Evolutionary conservation across 2,888 invertebrate genomes (phyloP), one percentile per base, ranked within the genome.

Genomic region (Hydroisotoma schaefferi): DNA sequence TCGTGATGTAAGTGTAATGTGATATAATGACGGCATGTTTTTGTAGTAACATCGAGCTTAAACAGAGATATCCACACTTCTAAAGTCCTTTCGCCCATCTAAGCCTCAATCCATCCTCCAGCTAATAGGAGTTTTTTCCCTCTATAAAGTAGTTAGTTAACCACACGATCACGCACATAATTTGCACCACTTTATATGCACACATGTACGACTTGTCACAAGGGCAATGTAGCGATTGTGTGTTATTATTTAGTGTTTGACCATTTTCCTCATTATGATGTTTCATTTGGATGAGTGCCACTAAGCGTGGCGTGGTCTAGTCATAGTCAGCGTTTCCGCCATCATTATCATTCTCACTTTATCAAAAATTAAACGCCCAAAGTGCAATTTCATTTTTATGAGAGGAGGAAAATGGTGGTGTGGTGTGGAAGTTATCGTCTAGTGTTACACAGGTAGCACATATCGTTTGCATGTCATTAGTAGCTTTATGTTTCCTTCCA

Each of bases 301-400:
- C n/a, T n/a, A n/a, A n/a, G 33, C 8, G 15, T 33, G 8, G 33
- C 15, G 33, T 33, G 15, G n/a, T 33, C 8, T 10, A 43, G 20
- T 52, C 44, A 44, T 52, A 56, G 27, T 37, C 52, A 23, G 33
- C 37, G 20, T 37, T 52, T 49, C 20, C 49, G n/a, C n/a, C n/a
- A n/a, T n/a, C 49, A 28, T 27, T 49, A 49, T 46, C 49, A 49
- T 62, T 64, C 60, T 64, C 64, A 64, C 60, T 64, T 60, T 64
- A 60, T 64, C 64, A 65, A 61, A 65, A 61, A 65, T 65, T 65
- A 61, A 65, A 58, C 61, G 61, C 61, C 64, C 64, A 58, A 65
- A 56, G 61, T 55, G 46, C 46, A 25, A 46, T 22, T 23, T 25
- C 46, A 46, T 46, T 46, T 46, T 23, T 25, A 20, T 46, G 46